These are phyloP conservation scores for Hyles vespertilio DNA, from an alignment of 1,140 invertebrate genomes.

Conservation along the genomic window DNA sequence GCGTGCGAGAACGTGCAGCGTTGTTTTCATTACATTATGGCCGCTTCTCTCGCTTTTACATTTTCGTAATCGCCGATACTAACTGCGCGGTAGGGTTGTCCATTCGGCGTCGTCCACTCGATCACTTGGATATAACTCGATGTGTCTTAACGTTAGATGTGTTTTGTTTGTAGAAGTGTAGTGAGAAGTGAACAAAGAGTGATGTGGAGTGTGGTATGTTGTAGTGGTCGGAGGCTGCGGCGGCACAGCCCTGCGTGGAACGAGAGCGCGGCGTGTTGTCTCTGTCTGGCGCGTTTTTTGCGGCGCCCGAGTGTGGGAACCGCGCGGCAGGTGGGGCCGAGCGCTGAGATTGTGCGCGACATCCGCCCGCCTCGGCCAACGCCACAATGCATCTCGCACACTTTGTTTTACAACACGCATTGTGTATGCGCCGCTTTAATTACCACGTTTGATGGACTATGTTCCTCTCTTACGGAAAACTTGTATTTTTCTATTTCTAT, in stretches of 20 bases:
- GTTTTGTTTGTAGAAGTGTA: no score
- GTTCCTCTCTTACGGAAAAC: no score
- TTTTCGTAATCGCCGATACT: constrained; percentile 68
- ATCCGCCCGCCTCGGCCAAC: constrained; percentile 60
- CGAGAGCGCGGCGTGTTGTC: constrained; percentile 40
- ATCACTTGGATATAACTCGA: no score
- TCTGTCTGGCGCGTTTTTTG: constrained; percentile 67
- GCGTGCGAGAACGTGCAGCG: constrained; percentile 42
- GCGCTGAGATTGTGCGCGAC: constrained; percentile 68
- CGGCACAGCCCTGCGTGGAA: constrained; percentile 51
- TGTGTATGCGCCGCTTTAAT: no score
- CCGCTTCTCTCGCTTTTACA: constrained; percentile 69
- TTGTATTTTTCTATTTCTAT: no score
- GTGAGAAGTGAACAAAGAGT: no score
- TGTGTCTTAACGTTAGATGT: no score
- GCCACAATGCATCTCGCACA: constrained; percentile 69
- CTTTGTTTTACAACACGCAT: constrained; percentile 66
- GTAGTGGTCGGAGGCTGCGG: constrained; percentile 22
- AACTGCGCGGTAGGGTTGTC: constrained; percentile 50
- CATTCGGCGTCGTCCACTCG: constrained; percentile 2
- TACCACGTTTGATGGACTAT: no score
- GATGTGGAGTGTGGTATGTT: no score
- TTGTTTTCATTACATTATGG: constrained; percentile 71
- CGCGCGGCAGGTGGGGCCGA: constrained; percentile 70
- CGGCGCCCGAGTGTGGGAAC: constrained; percentile 74